Evolutionary conservation across 2,888 invertebrate genomes (phyloP).

Genomic region (Tyria jacobaeae): DNA sequence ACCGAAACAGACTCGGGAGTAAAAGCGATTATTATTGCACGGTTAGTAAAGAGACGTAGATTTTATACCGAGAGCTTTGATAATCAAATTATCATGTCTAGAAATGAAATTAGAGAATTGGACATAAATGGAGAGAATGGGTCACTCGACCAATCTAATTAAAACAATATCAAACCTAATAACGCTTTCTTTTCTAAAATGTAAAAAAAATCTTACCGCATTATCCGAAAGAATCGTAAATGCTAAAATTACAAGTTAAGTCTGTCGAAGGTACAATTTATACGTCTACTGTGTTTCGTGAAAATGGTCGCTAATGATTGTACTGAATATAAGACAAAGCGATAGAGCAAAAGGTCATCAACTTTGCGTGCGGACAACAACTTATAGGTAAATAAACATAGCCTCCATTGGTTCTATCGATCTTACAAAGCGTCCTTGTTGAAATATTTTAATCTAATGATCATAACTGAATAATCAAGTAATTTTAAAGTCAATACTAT

Average conservation of each 20-base stretch:
- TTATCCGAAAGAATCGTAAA: neutral
- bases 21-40: too few relatives aligned
- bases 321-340: slow-evolving; percentile 35
- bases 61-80: too few relatives aligned
- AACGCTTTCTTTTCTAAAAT: too few relatives aligned
- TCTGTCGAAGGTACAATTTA: neutral
- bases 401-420: slow-evolving; percentile 34
- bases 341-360: slow-evolving; percentile 43
- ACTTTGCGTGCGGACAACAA: slow-evolving; percentile 49
- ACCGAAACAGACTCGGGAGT: too few relatives aligned
- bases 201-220: neutral
- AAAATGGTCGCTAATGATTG: slow-evolving; percentile 34
- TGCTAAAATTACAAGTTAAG: neutral
- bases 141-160: too few relatives aligned
- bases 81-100: too few relatives aligned
- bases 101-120: too few relatives aligned
- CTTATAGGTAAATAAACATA: slow-evolving; percentile 49
- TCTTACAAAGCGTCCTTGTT: slow-evolving; percentile 24
- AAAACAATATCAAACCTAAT: too few relatives aligned
- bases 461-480: slow-evolving; percentile 11
- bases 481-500: neutral
- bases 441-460: slow-evolving; percentile 16
- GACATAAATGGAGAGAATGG: too few relatives aligned
- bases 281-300: slow-evolving; percentile 23
- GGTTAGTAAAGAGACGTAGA: too few relatives aligned